Base-by-base conservation (phyloP, 2,113 vertebrate genomes). In the Planiliza haematocheilus region DNA sequence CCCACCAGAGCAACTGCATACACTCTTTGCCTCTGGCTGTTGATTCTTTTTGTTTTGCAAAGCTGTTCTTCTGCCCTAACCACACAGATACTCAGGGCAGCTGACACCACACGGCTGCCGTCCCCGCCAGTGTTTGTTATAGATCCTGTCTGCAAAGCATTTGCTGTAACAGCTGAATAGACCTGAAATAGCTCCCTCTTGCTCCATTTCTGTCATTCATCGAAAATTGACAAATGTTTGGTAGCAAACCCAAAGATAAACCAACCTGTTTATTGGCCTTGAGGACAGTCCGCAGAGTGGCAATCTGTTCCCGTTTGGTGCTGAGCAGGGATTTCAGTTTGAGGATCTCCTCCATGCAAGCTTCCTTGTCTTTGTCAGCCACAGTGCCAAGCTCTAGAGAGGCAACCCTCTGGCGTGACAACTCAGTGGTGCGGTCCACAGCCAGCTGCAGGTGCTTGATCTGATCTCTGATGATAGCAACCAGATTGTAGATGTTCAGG, bases 191-290 rank as follows among this genome's bases (percentile, higher is more conserved):
- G 81, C 72, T 10, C 8, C 12, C 34, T 66, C 41, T 11, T 66
- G 36, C 61, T 30, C 58, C 67, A 41, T 55, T 70, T 74, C 57
- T 72, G 52, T 69, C 74, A 68, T 63, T 86, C 63, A 66, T 46
- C 21, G 4, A 51, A 55, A 73, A 38, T 24, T 16, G 43, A 65
- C 73, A 79, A 12, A 70, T 86, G 80, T 53, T 48, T 58, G 51
- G 24, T 43, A 11, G 42, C 1, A 49, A 46, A 10, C 46, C 36
- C 4, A 10, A 10, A 18, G 59, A 73, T 21, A 7, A 21, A 79
- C 91, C 6, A 24, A 99, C 98, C 96, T 99, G 97, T 88, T 99
- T 99, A 91, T 98, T 99, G 91, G 98, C 97, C 88, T 99, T 99
- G 52, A 99, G 95, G 75, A 99, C 98, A 0, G 97, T 97, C 81